A percentile compares a stretch with the other conserved stretches of the same genome.
These are phyloP conservation scores for Syngnathus rostellatus DNA, from an alignment of 2,797 vertebrate genomes.

Conservation along the genomic window DNA sequence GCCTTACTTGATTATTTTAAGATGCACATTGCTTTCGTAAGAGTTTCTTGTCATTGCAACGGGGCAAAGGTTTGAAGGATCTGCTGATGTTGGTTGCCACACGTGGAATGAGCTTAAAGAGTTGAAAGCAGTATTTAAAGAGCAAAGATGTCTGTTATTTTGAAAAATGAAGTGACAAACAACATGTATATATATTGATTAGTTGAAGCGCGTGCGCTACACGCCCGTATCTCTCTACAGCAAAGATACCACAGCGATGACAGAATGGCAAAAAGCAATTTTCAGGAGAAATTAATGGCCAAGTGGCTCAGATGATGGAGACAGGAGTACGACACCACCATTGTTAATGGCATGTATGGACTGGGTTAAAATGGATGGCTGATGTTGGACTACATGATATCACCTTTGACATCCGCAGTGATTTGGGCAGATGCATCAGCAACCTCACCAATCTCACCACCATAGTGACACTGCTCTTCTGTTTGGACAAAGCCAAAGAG, in stretches of 20 bases:
- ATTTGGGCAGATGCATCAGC: constrained; percentile 70
- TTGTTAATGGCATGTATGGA: constrained; percentile 70
- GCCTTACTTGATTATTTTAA: constrained; percentile 15
- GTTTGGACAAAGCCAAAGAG: constrained; percentile 77
- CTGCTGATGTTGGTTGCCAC: constrained; percentile 50
- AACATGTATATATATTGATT: constrained; percentile 51
- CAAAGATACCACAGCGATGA: constrained; percentile 37
- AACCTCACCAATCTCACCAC: constrained; percentile 74
- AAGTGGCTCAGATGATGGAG: constrained; percentile 46
- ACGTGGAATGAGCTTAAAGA: constrained; percentile 63
- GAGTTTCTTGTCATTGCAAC: constrained; percentile 66
- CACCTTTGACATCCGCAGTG: constrained; percentile 83
- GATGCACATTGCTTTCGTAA: constrained; percentile 38
- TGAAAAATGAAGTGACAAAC: constrained; percentile 62
- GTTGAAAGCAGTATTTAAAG: constrained; percentile 53
- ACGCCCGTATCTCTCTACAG: constrained; percentile 40
- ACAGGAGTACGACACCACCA: constrained; percentile 59
- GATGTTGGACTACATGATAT: constrained; percentile 73
- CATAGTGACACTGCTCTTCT: constrained; percentile 73
- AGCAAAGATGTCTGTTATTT: constrained; percentile 64
- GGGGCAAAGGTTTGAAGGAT: constrained; percentile 46
- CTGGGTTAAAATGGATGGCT: constrained; percentile 71
- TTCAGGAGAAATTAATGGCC: constrained; percentile 15
- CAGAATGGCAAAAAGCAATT: constrained; percentile 44
- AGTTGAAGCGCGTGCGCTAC: constrained; percentile 53